These are phyloP conservation scores for Serilophus lunatus DNA, from an alignment of 2,113 vertebrate genomes.

Conservation along the genomic window DNA sequence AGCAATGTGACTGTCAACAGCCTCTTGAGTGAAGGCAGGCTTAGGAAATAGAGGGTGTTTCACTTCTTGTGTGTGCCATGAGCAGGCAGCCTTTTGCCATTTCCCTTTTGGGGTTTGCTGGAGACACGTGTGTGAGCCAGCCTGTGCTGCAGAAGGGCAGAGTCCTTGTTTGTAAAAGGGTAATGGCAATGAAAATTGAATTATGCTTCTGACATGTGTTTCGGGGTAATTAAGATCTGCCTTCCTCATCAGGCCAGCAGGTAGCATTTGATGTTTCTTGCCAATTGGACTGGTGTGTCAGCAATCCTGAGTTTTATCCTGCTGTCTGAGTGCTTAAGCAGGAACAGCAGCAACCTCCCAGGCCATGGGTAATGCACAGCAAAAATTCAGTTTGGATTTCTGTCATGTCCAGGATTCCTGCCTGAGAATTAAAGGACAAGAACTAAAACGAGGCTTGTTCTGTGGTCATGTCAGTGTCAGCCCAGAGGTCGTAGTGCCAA, in stretches of 20 bases:
- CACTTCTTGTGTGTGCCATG: neutral
- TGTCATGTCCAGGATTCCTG: neutral
- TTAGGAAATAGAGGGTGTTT: neutral
- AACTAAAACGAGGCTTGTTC: neutral
- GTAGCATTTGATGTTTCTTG: neutral
- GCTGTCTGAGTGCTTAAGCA: neutral
- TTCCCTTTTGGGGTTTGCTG: neutral
- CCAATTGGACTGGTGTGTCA: neutral
- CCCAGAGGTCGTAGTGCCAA: neutral
- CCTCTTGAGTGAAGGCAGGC: neutral
- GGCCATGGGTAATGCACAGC: neutral
- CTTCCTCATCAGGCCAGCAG: neutral
- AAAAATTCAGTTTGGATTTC: neutral
- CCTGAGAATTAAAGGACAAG: neutral
- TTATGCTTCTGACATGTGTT: neutral
- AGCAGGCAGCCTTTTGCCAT: neutral
- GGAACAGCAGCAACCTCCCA: neutral
- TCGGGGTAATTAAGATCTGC: neutral
- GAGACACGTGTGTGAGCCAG: neutral
- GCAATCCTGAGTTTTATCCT: neutral
- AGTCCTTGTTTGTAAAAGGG: neutral
- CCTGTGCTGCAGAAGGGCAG: neutral
- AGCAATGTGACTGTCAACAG: neutral
- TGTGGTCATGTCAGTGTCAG: fast-evolving
- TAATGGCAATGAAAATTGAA: neutral